These are phyloP conservation scores for Sphaerophoria taeniata DNA, from an alignment of 2,888 invertebrate species.

Conservation along the genomic window DNA sequence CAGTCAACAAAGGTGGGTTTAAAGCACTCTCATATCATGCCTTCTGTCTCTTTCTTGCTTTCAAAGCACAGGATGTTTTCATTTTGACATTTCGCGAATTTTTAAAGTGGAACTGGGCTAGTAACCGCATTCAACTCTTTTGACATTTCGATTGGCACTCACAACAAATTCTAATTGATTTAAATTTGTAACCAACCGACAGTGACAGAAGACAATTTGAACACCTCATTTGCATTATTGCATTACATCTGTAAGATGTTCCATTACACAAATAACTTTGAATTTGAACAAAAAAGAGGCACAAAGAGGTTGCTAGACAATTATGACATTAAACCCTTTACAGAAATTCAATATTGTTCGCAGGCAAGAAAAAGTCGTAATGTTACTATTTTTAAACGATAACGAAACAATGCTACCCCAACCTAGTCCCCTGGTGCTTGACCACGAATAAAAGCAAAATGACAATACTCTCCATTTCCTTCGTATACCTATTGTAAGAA, in stretches of 20 bases:
- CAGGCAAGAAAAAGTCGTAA: neutral
- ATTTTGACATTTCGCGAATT: too few relatives aligned
- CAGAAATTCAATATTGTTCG: slow-evolving; percentile 22
- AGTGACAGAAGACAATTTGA: too few relatives aligned
- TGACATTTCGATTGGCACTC: too few relatives aligned
- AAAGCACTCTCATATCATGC: too few relatives aligned
- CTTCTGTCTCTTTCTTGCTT: too few relatives aligned
- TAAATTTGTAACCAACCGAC: too few relatives aligned
- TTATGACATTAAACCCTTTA: neutral
- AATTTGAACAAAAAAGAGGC: neutral
- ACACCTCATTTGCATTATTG: neutral
- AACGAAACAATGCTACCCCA: neutral
- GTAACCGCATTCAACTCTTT: too few relatives aligned
- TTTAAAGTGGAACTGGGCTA: too few relatives aligned
- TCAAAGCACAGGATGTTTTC: too few relatives aligned
- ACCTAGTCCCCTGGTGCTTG: neutral
- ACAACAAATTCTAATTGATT: too few relatives aligned
- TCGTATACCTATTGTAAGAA: neutral
- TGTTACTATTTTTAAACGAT: neutral
- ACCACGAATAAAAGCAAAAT: neutral
- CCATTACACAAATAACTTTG: neutral
- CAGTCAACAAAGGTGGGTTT: too few relatives aligned
- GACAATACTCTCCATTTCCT: slow-evolving; percentile 11
- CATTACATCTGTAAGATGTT: neutral
- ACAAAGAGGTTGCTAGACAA: slow-evolving; percentile 9